Evolutionary conservation across 2,797 vertebrate species (phyloP), one percentile per base, ranked within the genome.

Genomic region (Hippopotamyrus pictus): DNA sequence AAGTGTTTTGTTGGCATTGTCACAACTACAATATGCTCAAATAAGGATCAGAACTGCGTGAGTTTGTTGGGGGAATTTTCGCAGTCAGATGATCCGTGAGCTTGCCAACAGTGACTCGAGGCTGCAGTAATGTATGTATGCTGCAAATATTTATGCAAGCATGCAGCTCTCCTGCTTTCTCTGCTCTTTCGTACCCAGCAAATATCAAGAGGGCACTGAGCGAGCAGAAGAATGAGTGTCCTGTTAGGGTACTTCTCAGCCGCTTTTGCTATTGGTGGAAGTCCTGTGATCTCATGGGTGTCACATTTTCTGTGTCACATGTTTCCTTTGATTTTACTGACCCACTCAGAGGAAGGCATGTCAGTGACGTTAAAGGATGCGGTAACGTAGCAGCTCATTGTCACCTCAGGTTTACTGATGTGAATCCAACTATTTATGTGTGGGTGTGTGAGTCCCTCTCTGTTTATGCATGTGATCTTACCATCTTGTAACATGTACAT

Each of bases 121-220:
- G 89, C 50, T 90, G 51, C 48, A 89, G 73, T 89, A 90, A 90
- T 90, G 86, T 89, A 89, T 79, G 62, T 90, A 22, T 73, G 82
- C 73, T 79, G 62, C 89, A 93, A 91, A 92, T 93, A 91, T 93
- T 91, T 93, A 89, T n/a, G 86, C 88, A 88, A 9, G 46, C 59
- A 69, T 89, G 62, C 48, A 88, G 90, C 51, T 65, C 84, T 51
- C 41, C 33, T 62, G 9, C 82, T 83, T 83, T 22, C 19, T 29
- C 41, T 17, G 17, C 59, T 44, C 8, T 51, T 84, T 65, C 33
- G 17, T 44, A 29, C 33, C 37, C 3, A 51, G 50, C 50, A 33
- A 65, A 82, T 84, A 29, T 62, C 29, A 2, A 25, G 65, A 46
- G 37, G 48, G 44, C 11, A 89, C 90, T 90, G 46, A 91, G 89